A percentile compares a stretch with the other conserved stretches of the same genome.
Evolutionary conservation across 2,113 vertebrate species (phyloP).

Genomic region (Tetraodon nigroviridis): DNA sequence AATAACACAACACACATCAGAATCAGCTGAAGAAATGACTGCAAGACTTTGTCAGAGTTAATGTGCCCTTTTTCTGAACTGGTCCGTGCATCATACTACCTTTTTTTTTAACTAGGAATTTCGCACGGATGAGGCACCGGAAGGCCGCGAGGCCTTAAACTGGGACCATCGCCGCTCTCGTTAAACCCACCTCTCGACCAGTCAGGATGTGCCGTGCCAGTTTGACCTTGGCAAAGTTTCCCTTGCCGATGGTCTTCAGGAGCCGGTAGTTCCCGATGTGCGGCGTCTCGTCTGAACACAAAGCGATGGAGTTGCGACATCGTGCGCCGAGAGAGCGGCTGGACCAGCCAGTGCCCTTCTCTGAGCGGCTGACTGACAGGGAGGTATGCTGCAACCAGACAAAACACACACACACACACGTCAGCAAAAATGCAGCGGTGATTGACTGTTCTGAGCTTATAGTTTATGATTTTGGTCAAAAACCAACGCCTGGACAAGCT

Average conservation of each 20-base stretch:
- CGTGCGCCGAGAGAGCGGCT: slow-evolving; percentile 86
- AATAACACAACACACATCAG: too few relatives aligned
- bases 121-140: too few relatives aligned
- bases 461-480: not conserved
- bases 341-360: slow-evolving; percentile 85
- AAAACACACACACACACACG: not conserved
- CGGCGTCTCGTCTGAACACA: slow-evolving; percentile 86
- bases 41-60: too few relatives aligned
- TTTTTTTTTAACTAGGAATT: too few relatives aligned
- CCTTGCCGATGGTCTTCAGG: slow-evolving; percentile 90
- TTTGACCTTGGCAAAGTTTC: slow-evolving; percentile 94
- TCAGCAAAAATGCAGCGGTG: not conserved
- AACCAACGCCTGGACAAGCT: too few relatives aligned
- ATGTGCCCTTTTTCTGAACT: too few relatives aligned
- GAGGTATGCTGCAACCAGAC: slow-evolving; percentile 75
- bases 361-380: slow-evolving; percentile 82
- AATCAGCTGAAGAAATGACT: too few relatives aligned
- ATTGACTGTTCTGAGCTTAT: too few relatives aligned
- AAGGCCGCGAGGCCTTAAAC: too few relatives aligned
- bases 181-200: slow-evolving; percentile 79
- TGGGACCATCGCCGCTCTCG: too few relatives aligned
- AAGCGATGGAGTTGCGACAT: slow-evolving; percentile 89
- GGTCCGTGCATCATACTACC: too few relatives aligned
- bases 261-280: slow-evolving; percentile 91
- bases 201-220: slow-evolving; percentile 89